Evolutionary conservation across 2,888 invertebrate species (phyloP).

Genomic region (Euplexia lucipara): DNA sequence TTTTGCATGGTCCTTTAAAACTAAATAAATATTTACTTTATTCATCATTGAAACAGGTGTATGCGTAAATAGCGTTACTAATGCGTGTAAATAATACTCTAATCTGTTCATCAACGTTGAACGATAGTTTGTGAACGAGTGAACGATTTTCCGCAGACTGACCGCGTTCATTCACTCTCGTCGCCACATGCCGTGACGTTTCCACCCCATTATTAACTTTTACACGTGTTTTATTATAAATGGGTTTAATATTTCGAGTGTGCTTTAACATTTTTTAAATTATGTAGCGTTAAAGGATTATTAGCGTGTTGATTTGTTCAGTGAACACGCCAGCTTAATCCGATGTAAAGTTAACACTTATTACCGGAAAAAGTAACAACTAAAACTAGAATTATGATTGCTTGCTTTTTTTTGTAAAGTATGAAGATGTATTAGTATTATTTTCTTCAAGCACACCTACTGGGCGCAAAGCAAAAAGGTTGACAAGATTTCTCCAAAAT

Average conservation of each 20-base stretch:
- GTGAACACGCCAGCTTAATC: slow-evolving; percentile 22
- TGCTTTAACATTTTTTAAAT: slow-evolving; percentile 25
- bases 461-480: neutral
- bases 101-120: slow-evolving; percentile 80
- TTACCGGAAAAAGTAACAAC: neutral
- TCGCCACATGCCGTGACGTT: slow-evolving; percentile 69
- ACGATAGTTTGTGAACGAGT: slow-evolving; percentile 74
- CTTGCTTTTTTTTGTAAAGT: neutral
- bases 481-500: neutral
- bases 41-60: slow-evolving; percentile 36
- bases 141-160: slow-evolving; percentile 83
- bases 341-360: neutral
- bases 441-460: neutral
- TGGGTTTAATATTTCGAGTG: slow-evolving; percentile 19
- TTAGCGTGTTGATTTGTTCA: slow-evolving; percentile 20
- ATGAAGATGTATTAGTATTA: too few relatives aligned
- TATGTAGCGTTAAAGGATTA: slow-evolving; percentile 11
- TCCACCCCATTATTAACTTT: slow-evolving; percentile 45
- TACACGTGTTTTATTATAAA: slow-evolving; percentile 24
- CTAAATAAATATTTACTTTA: slow-evolving; percentile 11
- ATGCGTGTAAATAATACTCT: slow-evolving; percentile 73
- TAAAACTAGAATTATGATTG: neutral
- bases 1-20: too few relatives aligned
- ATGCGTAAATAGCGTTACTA: slow-evolving; percentile 74
- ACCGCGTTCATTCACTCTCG: slow-evolving; percentile 71